Conservation (phyloP, 1,140 invertebrate genomes). For the Pogonomyrmex barbatus region DNA sequence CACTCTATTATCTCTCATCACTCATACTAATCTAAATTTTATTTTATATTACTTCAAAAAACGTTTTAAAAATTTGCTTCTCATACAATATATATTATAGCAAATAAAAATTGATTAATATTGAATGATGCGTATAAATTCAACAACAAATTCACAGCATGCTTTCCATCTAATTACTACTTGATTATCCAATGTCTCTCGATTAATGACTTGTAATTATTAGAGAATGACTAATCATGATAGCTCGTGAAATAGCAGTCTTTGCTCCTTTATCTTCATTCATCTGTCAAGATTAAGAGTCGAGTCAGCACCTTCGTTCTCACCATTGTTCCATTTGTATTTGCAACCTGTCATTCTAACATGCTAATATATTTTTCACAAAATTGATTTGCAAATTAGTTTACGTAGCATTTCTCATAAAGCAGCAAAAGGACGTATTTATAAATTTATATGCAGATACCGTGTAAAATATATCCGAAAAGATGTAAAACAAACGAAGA, state of each 20-base stretch:
- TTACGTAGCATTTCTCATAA: background rate
- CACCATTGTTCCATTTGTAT: constrained; percentile 23
- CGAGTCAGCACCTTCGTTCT: constrained; percentile 4
- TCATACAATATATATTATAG: background rate
- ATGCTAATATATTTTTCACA: constrained; percentile 5
- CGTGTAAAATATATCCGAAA: background rate
- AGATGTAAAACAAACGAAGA: background rate
- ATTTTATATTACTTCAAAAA: background rate
- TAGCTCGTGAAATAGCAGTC: constrained; percentile 1
- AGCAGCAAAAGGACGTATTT: background rate
- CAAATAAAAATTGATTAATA: background rate
- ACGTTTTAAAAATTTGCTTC: background rate
- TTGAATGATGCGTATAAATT: background rate
- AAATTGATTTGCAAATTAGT: background rate
- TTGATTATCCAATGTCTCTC: constrained; percentile 2
- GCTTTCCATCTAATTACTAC: background rate
- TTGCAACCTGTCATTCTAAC: background rate
- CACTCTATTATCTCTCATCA: background rate
- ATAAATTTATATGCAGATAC: background rate
- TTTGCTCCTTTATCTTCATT: constrained; percentile 14
- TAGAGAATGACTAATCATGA: constrained; percentile 28
- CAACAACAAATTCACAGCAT: background rate
- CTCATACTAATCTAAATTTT: background rate
- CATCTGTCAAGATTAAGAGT: constrained; percentile 31
- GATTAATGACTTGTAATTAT: constrained; percentile 34